Base-by-base conservation (phyloP, 2,797 vertebrate species). In the Limosa lapponica region DNA sequence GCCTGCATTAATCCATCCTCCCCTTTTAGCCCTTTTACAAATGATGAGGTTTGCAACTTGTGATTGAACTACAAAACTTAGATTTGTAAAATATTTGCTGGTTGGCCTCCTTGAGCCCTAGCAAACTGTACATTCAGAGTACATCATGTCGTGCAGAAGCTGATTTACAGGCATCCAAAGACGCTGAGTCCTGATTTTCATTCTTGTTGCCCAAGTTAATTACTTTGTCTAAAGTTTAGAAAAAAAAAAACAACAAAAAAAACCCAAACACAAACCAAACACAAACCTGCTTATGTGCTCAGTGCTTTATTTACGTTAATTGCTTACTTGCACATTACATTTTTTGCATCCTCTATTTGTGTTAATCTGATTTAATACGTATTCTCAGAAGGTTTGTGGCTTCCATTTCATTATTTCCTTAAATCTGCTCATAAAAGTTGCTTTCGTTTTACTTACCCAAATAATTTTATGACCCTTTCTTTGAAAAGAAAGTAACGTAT, bases 341-440 rank as follows among this genome's bases (percentile, higher is more conserved):
- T 84, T 80, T 87, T 92, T 84, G 41, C 80, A 85, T 72, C 34
- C n/a, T 87, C 34, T 90, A 1, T 82, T 88, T 90, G 20, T 72
- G 58, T 75, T 87, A 87, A 82, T 58, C 37, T 75, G 34, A 51
- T 57, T 81, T 73, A 77, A 43, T 66, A 71, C 0, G 0, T 89
- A 64, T 75, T 87, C 55, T 87, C 67, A 78, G 55, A 82, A 93
- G 41, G 71, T 80, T 89, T 93, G 86, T 95, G 81, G 71, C 72
- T 71, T 93, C 61, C 52, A 37, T 87, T 89, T 87, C 90, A 71
- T 94, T 30, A 49, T 95, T 94, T 89, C 61, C 49, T 82, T 89
- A 49, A 90, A 84, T 71, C 24, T 92, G 13, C 54, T 84, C n/a
- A 15, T 71, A 48, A 71, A 84, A 75, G 27, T 54, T 82, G 23